These are phyloP conservation scores for Vipera latastei DNA, from an alignment of 2,797 vertebrate genomes.

Conservation along the genomic window DNA sequence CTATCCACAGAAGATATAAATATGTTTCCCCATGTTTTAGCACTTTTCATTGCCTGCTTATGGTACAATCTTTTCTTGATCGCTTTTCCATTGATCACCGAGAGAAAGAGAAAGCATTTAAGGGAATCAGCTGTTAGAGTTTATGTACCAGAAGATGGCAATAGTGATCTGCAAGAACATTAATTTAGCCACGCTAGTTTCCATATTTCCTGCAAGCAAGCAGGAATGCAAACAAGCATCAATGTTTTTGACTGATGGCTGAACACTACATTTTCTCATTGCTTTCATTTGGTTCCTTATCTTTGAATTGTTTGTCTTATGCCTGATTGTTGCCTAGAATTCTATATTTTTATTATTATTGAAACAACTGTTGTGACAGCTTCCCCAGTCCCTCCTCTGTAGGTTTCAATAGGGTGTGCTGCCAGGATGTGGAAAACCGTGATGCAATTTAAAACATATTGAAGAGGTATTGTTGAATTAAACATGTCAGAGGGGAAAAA, in stretches of 20 bases:
- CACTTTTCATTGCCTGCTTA: constrained; percentile 66
- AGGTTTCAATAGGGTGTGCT: constrained; percentile 53
- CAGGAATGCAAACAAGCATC: background rate
- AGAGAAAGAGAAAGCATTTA: constrained; percentile 11
- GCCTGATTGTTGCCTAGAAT: constrained; percentile 49
- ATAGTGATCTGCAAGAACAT: constrained; percentile 67
- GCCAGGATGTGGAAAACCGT: constrained; percentile 43
- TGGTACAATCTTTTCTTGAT: constrained; percentile 51
- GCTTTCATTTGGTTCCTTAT: constrained; percentile 42
- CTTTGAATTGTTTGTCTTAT: constrained; percentile 59
- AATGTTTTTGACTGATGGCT: constrained; percentile 43
- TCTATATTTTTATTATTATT: constrained; percentile 52
- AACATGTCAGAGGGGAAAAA: background rate
- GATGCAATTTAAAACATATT: constrained; percentile 47
- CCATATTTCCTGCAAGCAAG: constrained; percentile 13
- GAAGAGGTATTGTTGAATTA: constrained; percentile 44
- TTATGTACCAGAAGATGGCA: constrained; percentile 74
- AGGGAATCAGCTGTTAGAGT: constrained; percentile 49
- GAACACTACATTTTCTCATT: constrained; percentile 30
- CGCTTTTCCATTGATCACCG: constrained; percentile 44
- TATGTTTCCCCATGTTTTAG: constrained; percentile 52
- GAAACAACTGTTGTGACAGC: constrained; percentile 55
- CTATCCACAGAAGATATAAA: background rate
- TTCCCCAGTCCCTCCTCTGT: constrained; percentile 1
- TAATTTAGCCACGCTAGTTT: constrained; percentile 22